Evolutionary conservation across 2,113 vertebrate species (phyloP).

Genomic region (Narcine bancroftii): DNA sequence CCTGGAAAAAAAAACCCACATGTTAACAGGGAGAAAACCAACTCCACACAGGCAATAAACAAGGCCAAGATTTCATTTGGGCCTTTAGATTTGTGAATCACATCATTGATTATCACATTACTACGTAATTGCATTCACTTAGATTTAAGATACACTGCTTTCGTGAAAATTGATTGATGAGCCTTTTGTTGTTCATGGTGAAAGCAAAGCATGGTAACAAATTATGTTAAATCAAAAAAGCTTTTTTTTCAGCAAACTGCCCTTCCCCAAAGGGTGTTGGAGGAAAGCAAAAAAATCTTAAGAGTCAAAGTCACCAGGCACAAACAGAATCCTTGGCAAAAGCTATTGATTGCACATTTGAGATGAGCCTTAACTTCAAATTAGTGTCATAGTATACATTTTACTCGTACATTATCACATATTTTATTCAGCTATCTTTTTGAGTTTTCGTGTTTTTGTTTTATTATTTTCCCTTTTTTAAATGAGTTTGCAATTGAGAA

Average conservation of each 20-base stretch:
- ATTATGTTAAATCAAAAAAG: neutral
- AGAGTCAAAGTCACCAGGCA: neutral
- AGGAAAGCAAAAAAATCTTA: neutral
- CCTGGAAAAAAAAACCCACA: too few relatives aligned
- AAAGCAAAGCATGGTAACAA: neutral
- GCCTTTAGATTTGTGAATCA: too few relatives aligned
- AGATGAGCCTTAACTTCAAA: neutral
- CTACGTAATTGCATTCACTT: neutral
- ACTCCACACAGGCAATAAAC: too few relatives aligned
- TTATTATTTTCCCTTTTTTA: neutral
- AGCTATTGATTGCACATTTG: neutral
- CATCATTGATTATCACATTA: too few relatives aligned
- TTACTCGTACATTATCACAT: too few relatives aligned
- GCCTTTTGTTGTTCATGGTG: neutral
- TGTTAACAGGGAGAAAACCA: too few relatives aligned
- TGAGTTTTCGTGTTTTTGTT: neutral
- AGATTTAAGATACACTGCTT: neutral
- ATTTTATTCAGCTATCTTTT: too few relatives aligned
- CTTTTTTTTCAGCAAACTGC: neutral
- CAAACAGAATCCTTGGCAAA: neutral
- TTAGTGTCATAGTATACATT: too few relatives aligned
- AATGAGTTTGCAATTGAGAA: neutral
- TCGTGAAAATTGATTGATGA: neutral
- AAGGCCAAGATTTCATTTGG: too few relatives aligned
- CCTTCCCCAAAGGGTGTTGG: neutral